Evolutionary conservation across 1,140 invertebrate species (phyloP).

Genomic region (Periplaneta americana): DNA sequence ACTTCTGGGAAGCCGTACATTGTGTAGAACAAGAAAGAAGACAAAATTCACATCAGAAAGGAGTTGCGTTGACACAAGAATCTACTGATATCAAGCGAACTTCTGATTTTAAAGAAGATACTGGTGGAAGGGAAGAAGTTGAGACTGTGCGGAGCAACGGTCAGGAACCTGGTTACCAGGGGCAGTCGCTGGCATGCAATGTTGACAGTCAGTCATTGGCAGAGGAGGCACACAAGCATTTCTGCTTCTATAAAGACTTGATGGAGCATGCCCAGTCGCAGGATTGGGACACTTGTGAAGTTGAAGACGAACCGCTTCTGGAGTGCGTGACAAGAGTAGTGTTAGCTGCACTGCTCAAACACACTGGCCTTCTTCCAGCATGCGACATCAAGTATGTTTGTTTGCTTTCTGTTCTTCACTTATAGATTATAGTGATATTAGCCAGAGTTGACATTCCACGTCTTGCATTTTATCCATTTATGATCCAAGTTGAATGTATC

Average conservation of each 20-base stretch:
- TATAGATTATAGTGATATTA: too few relatives aligned
- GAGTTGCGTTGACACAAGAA: neutral
- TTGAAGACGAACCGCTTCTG: constrained; percentile 40
- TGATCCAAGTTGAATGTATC: too few relatives aligned
- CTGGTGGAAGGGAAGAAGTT: neutral
- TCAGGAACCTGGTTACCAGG: neutral
- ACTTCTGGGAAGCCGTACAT: neutral
- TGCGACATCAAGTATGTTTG: neutral
- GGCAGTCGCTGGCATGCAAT: neutral
- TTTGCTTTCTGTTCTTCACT: neutral
- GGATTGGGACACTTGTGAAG: constrained; percentile 46
- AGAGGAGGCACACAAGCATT: neutral
- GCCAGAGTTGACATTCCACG: too few relatives aligned
- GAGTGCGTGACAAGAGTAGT: constrained; percentile 45
- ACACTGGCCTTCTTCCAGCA: constrained; percentile 37
- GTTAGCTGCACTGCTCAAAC: constrained; percentile 47
- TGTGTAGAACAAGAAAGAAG: neutral
- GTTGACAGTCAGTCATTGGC: neutral
- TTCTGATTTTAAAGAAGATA: neutral
- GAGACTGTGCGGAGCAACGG: neutral
- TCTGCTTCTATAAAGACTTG: constrained; percentile 20
- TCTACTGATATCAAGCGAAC: neutral
- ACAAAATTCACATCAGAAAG: neutral
- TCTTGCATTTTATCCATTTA: too few relatives aligned
- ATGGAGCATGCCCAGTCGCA: constrained; percentile 33